Percentiles rank a stretch among this genome's conserved stretches.
These are phyloP conservation scores for Tragelaphus scriptus DNA, from an alignment of 2,113 vertebrate species.

Conservation along the genomic window DNA sequence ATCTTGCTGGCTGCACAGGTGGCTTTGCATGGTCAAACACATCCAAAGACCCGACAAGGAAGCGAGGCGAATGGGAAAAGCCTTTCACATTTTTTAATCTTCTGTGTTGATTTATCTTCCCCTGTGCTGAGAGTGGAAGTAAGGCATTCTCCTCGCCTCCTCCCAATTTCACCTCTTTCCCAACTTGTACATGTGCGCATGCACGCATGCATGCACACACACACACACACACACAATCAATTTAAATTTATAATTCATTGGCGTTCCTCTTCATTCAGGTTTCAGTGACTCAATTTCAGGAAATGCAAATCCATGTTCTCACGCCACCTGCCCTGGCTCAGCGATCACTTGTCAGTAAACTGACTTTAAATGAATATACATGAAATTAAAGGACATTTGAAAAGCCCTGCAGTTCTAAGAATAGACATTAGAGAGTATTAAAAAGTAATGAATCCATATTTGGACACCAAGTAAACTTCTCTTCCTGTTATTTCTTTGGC, in stretches of 20 bases:
- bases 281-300: slow-evolving; percentile 1
- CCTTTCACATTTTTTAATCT: slow-evolving; percentile 53
- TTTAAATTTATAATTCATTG: slow-evolving; percentile 60
- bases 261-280: not conserved
- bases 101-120: slow-evolving; percentile 28
- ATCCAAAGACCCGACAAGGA: slow-evolving; percentile 34
- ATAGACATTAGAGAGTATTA: slow-evolving; percentile 48
- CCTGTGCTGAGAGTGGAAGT: slow-evolving; percentile 25
- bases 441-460: slow-evolving; percentile 49
- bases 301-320: not conserved
- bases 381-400: slow-evolving; percentile 32
- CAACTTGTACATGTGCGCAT: not conserved
- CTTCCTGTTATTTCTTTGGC: slow-evolving; percentile 40
- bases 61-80: not conserved
- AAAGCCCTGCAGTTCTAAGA: slow-evolving; percentile 54
- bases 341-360: not conserved
- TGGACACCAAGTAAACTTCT: slow-evolving; percentile 44
- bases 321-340: not conserved
- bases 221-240: not conserved
- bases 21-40: slow-evolving; percentile 47
- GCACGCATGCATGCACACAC: not conserved
- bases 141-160: not conserved
- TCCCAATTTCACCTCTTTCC: not conserved
- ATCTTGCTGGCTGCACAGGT: slow-evolving; percentile 58
- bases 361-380: not conserved